Base-by-base conservation (phyloP, 2,888 invertebrate genomes). In the Elmis aenea region DNA sequence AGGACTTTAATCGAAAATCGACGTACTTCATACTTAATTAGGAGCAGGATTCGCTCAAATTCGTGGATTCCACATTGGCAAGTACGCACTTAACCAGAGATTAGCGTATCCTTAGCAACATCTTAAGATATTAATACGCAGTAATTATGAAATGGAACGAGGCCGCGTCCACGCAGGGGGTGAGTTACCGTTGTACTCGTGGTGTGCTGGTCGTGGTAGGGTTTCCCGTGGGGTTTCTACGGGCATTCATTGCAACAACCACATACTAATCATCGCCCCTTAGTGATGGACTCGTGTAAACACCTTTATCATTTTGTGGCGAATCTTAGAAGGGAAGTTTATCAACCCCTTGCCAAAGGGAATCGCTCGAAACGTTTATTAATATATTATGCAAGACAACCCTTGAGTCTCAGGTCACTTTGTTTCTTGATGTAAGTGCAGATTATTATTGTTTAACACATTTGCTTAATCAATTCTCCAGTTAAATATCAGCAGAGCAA, bases 101-200 rank as follows among this genome's bases (percentile, higher is more conserved):
- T 58, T 57, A 58, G 48, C 56, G 60, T 61, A 54, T 58, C 59
- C 62, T 55, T 54, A 58, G 55, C 56, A 58, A 62, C 59, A 59
- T 61, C 60, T 60, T 61, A 58, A 58, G 58, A 58, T 61, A 62
- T 61, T 62, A 62, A 60, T 62, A 56, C 57, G 44, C 50, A 45
- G 59, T 58, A 61, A 62, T 62, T 61, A 61, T 58, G 58, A 56
- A 60, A 62, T 58, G 61, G 58, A 53, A 59, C 50, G 33, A 38
- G 46, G 25, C 14, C 14, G 8, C 5, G 39, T 44, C 38, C 39
- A 26, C 11, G 37, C 12, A 14, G 18, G 11, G 6, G 31, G 13
- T 9, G 18, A 22, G 14, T 11, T 28, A 25, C 26, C 20, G 21
- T 20, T 6, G 27, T 29, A 33, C 29, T 18, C 5, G 5, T 18